Conservation (phyloP, 1,140 invertebrate species). For the Aplysia californica region DNA sequence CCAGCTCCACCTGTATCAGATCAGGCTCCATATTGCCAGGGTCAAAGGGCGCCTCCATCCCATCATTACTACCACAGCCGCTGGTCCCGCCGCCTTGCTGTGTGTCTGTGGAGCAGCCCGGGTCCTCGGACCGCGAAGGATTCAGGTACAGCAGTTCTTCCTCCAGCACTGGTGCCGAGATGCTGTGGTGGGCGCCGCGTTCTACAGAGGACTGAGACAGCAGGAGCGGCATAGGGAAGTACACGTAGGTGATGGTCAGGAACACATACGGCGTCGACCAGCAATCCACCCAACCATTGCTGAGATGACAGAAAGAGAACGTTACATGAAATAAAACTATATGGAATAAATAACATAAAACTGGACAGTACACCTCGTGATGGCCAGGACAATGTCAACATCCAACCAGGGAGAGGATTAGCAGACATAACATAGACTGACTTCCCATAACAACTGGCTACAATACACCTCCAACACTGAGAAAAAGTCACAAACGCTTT, state of each 20-base stretch:
- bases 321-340: background rate
- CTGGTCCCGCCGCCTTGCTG: slow-evolving; percentile 19
- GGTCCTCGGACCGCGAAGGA: slow-evolving; percentile 90
- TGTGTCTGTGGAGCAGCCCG: slow-evolving; percentile 61
- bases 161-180: slow-evolving; percentile 93
- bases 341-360: too few species aligned
- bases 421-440: too few species aligned
- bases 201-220: slow-evolving; percentile 31
- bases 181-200: slow-evolving; percentile 57
- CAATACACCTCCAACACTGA: too few species aligned
- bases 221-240: slow-evolving; percentile 81
- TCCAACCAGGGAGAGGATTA: too few species aligned
- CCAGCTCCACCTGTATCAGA: slow-evolving; percentile 88
- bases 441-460: too few species aligned
- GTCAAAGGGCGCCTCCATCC: slow-evolving; percentile 80
- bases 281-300: slow-evolving; percentile 92
- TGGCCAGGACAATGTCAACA: too few species aligned
- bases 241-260: slow-evolving; percentile 88
- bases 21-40: slow-evolving; percentile 85
- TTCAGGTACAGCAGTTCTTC: slow-evolving; percentile 82
- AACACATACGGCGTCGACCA: slow-evolving; percentile 95
- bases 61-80: slow-evolving; percentile 28
- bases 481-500: too few species aligned
- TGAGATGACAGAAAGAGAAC: slow-evolving; percentile 50
- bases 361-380: too few species aligned